Conservation (phyloP, 2,888 invertebrate species). For the Salticus scenicus region DNA sequence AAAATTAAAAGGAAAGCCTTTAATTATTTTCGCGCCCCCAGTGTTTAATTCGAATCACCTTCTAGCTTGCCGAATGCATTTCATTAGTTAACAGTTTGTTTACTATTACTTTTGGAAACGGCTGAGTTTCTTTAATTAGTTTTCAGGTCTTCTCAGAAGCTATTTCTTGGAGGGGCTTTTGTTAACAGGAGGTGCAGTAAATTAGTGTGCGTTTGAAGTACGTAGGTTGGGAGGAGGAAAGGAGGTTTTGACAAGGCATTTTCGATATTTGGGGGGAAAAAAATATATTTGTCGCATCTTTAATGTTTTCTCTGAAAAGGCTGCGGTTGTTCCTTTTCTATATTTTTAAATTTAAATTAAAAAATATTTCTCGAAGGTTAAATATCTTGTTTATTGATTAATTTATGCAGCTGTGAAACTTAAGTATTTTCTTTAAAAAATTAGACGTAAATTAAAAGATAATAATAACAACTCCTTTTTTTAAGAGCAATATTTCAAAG, state of each 20-base stretch:
- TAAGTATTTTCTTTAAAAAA: too few species aligned
- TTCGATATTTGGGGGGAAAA: background rate
- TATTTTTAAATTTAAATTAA: too few species aligned
- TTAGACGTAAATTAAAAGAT: too few species aligned
- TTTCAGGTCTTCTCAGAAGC: background rate
- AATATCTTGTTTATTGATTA: background rate
- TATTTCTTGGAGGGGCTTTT: constrained; percentile 1
- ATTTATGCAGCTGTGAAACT: background rate
- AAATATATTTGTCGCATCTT: background rate
- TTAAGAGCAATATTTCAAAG: too few species aligned
- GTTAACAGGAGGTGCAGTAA: constrained; percentile 14
- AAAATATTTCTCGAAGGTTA: too few species aligned
- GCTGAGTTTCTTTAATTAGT: constrained; percentile 10
- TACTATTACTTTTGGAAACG: constrained; percentile 13
- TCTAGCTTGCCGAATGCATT: constrained; percentile 34
- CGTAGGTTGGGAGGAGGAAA: background rate
- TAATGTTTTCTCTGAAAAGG: background rate
- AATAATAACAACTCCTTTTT: too few species aligned
- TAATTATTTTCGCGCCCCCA: constrained; percentile 63
- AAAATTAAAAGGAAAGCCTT: constrained; percentile 58
- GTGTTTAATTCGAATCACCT: constrained; percentile 51
- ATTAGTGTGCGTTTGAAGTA: constrained; percentile 3
- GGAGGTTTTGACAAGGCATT: background rate
- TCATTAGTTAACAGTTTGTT: constrained; percentile 67
- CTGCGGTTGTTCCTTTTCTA: background rate